These are phyloP conservation scores for Ostrea denselamellosa DNA, from an alignment of 1,140 invertebrate genomes.

Conservation along the genomic window DNA sequence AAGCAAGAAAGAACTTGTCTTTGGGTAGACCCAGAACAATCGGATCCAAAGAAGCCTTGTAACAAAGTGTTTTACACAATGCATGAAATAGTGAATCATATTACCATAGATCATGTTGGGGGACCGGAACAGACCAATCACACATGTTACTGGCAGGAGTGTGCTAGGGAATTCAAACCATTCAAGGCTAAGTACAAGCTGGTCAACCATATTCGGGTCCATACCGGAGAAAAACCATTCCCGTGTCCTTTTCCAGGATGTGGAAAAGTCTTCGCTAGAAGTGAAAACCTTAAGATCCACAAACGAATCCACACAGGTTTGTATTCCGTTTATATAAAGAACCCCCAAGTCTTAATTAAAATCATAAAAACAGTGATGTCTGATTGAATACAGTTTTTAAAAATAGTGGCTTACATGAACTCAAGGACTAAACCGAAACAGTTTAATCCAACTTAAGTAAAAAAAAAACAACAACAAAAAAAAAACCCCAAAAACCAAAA, in stretches of 20 bases:
- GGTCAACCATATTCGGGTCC: conserved; percentile 99
- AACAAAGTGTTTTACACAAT: conserved; percentile 95
- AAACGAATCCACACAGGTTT: conserved; percentile 91
- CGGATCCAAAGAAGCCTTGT: conserved; percentile 88
- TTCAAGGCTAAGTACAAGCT: conserved; percentile 99
- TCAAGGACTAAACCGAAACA: too few species aligned
- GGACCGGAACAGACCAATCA: conserved; percentile 90
- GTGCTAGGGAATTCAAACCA: conserved; percentile 93
- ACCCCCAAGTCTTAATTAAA: too few species aligned
- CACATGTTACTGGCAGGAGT: conserved; percentile 89
- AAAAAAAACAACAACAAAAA: too few species aligned
- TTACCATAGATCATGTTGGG: conserved; percentile 98
- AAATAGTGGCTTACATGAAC: too few species aligned
- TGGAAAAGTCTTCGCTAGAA: conserved; percentile 98
- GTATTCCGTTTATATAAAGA: conserved; percentile 59
- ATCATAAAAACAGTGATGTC: too few species aligned
- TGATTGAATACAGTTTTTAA: too few species aligned
- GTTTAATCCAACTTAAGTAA: too few species aligned
- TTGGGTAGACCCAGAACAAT: conserved; percentile 94
- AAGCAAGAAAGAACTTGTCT: conserved; percentile 95
- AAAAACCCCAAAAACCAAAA: too few species aligned
- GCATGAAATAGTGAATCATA: conserved; percentile 97
- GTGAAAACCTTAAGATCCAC: conserved; percentile 99
- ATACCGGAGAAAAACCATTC: conserved; percentile 99
- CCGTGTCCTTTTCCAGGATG: conserved; percentile 97